phyloP scores from a whole-genome alignment of 2,113 vertebrate genomes.

The Cinclus mexicanus region DNA sequence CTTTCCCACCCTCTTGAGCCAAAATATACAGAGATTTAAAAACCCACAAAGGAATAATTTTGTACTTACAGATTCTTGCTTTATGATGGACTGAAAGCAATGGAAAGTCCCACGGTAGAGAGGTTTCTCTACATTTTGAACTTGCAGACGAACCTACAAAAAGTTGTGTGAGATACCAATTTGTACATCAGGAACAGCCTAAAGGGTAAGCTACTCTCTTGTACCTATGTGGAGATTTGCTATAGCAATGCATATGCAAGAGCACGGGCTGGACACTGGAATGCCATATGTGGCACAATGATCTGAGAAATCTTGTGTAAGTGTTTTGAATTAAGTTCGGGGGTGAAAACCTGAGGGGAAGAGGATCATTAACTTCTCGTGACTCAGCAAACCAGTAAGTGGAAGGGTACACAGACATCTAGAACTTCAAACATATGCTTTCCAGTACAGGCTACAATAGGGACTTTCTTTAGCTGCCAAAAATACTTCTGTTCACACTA shows the following conservation, averaged over 20 bases:
- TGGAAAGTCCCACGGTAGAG: constrained; percentile 92
- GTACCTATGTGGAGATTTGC: not conserved
- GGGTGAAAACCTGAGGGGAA: not conserved
- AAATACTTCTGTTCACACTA: not conserved
- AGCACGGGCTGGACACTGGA: constrained; percentile 9
- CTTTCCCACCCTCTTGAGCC: not conserved
- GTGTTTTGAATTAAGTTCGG: not conserved
- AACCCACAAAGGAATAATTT: not conserved
- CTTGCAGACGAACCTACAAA: constrained; percentile 93
- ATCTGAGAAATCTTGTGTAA: not conserved
- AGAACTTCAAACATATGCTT: not conserved
- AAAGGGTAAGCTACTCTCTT: not conserved
- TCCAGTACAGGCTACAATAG: not conserved
- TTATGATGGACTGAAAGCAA: constrained; percentile 94
- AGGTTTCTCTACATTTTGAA: constrained; percentile 89
- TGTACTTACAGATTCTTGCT: constrained; percentile 91
- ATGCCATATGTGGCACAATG: not conserved
- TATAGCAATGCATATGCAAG: not conserved
- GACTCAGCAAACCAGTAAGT: not conserved
- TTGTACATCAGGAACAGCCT: not conserved
- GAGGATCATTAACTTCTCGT: not conserved
- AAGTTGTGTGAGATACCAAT: constrained; percentile 32
- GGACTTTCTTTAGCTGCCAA: not conserved
- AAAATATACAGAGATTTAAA: not conserved
- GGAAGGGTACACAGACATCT: not conserved